Base-by-base conservation (phyloP, 2,888 invertebrate species). In the Argyra leucocephala region DNA sequence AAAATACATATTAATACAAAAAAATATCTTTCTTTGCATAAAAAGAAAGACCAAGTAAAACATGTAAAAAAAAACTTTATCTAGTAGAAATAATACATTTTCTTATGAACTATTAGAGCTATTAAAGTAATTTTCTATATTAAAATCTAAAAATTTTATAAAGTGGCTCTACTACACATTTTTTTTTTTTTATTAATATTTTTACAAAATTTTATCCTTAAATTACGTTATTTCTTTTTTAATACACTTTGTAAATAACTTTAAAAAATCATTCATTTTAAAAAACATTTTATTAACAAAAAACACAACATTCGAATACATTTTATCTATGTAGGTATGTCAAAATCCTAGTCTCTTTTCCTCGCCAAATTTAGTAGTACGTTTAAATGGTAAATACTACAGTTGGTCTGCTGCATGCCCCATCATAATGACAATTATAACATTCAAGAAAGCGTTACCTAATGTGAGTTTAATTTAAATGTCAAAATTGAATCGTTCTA, bases 381-480 rank as follows among this genome's bases (percentile, higher is more conserved):
- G 91, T 74, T 86, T 96, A 69, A 89, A 89, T 75, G 90, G 90
- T 73, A 92, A 94, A 82, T 91, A 89, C 80, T 90, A 92, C 82
- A 91, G 90, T 74, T 96, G 96, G 95, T 84, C 88, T 71, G 88
- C 90, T 71, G 97, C 96, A 71, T 90, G 91, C 67, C 93, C 96
- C 60, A 87, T 96, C 75, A 85, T 98, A 73, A 87, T 96, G 75
- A 91, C 93, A 70, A 83, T 91, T 70, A 86, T 93, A 69, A 88
- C 90, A 71, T 97, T 91, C 82, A 88, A 93, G 75, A 86, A 93
- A 73, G 88, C 91, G 66, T 82, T 97, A 73, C 90, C 96, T 67
- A 85, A 86, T 76, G 88, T 88, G 77, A 82, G 82, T 76, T 65
- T 62, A 63, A 59, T 67, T 66, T 59, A 64, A 64, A 36, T 36